phyloP scores from a whole-genome alignment of 2,113 vertebrate genomes.

The Leptosomus discolor region DNA sequence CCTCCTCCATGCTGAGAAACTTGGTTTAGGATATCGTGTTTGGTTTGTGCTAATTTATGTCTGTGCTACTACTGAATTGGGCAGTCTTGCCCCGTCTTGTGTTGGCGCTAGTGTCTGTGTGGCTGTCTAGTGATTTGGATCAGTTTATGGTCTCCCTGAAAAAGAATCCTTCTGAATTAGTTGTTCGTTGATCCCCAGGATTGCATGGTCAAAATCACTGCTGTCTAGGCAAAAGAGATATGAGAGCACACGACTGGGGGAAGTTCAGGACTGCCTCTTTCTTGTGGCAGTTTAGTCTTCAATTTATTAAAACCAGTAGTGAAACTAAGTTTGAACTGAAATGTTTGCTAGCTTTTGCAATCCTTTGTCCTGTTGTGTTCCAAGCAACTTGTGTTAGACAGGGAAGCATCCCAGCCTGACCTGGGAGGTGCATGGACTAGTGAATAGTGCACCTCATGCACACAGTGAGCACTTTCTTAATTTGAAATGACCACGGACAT shows the following conservation, averaged over 20 bases:
- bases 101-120: not conserved
- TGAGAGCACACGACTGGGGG: fast-evolving
- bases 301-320: not conserved
- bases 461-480: not conserved
- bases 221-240: not conserved
- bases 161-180: not conserved
- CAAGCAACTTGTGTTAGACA: not conserved
- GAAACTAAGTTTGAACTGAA: not conserved
- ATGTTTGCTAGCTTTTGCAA: not conserved
- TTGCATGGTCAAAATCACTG: not conserved
- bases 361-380: not conserved
- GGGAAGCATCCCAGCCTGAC: not conserved
- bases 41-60: not conserved
- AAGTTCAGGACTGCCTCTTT: not conserved
- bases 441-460: not conserved
- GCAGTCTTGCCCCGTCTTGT: not conserved
- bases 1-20: not conserved
- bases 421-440: not conserved
- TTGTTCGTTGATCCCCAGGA: not conserved
- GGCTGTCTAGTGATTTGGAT: not conserved
- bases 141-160: not conserved
- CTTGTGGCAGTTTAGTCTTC: not conserved
- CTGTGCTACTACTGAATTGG: not conserved
- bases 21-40: not conserved
- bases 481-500: not conserved